Percentiles rank a stretch among this genome's conserved stretches.
Conservation (phyloP, 23 tunicate species). For the Trididemnum nubilum region DNA sequence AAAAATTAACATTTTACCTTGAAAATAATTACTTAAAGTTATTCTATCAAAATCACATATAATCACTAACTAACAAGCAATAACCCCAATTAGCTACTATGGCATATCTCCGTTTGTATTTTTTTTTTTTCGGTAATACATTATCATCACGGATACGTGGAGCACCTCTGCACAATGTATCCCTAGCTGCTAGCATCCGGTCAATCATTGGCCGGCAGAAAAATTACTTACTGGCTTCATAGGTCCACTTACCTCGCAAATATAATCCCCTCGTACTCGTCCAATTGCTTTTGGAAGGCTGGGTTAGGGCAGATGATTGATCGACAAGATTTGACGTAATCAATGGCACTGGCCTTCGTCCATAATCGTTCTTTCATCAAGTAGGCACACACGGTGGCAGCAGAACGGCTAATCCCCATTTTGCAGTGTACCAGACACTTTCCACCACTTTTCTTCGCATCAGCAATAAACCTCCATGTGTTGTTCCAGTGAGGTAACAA, state of each 20-base stretch:
- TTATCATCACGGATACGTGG: no score
- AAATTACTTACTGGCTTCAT: no score
- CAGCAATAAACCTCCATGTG: conserved; percentile 66
- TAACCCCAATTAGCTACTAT: no score
- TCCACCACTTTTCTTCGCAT: conserved; percentile 43
- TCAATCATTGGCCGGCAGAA: no score
- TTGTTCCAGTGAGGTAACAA: conserved; percentile 72
- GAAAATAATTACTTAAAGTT: no score
- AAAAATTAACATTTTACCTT: no score
- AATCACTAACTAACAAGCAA: no score
- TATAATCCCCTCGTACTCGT: conserved; percentile 87
- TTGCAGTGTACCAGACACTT: conserved; percentile 92
- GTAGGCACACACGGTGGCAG: conserved; percentile 91
- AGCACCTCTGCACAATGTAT: no score
- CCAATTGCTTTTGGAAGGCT: conserved; percentile 70
- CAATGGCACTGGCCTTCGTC: conserved; percentile 59
- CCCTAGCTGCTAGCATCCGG: no score
- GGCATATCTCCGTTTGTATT: no score
- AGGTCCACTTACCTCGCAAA: conserved; percentile 82
- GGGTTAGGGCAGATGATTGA: conserved; percentile 70
- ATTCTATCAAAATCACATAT: no score
- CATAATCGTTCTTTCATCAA: conserved; percentile 75
- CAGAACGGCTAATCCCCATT: conserved; percentile 97
- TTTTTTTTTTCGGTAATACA: no score
- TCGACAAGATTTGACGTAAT: conserved; percentile 53